These are phyloP conservation scores for Epinephelus fuscoguttatus DNA, from an alignment of 2,113 vertebrate genomes.

Conservation along the genomic window DNA sequence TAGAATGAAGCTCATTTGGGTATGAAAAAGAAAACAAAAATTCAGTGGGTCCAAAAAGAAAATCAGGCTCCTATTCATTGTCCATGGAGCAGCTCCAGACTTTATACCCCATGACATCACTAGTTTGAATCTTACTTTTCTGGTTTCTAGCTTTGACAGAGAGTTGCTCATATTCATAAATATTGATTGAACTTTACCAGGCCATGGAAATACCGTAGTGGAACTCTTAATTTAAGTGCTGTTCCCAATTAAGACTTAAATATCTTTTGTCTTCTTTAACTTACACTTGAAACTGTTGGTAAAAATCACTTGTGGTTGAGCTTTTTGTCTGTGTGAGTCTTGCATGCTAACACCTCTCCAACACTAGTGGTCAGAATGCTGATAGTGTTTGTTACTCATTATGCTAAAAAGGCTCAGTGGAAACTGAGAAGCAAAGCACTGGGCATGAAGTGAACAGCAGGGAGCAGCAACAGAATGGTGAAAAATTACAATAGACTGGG, in stretches of 20 bases:
- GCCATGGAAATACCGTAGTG: too few species aligned
- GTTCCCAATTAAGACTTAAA: neutral
- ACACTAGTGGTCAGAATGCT: neutral
- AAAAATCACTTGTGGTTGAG: neutral
- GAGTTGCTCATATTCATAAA: too few species aligned
- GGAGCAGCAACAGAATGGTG: conserved; percentile 50
- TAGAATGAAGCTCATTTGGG: too few species aligned
- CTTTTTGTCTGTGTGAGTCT: neutral
- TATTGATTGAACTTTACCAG: too few species aligned
- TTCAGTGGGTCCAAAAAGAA: too few species aligned
- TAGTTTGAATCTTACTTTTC: too few species aligned
- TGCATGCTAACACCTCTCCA: neutral
- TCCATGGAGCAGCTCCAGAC: too few species aligned
- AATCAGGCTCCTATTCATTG: too few species aligned
- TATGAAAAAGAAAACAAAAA: too few species aligned
- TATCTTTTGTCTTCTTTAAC: neutral
- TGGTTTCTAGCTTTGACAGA: too few species aligned
- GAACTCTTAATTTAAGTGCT: too few species aligned
- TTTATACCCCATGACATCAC: too few species aligned
- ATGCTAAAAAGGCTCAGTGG: neutral
- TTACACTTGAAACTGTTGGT: neutral
- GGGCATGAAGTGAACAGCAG: conserved; percentile 48
- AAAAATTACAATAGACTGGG: conserved; percentile 15
- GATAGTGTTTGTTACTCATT: neutral
- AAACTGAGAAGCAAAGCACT: conserved; percentile 15